Percentiles rank a stretch among this genome's conserved stretches.
Conservation (phyloP, 1,140 invertebrate species). For the Saccostrea glomerata region DNA sequence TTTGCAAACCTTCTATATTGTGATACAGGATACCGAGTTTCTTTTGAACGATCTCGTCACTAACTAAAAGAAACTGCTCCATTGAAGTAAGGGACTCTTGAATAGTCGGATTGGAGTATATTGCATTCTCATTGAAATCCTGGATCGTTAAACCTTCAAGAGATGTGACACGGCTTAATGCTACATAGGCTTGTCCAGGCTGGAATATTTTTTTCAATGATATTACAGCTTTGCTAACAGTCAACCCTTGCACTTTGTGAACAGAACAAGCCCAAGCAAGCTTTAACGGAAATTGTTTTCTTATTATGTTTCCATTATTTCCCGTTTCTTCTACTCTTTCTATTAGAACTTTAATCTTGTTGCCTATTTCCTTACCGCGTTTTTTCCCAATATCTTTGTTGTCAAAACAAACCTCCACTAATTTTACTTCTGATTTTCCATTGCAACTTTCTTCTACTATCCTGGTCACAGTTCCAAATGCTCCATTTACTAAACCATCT, state of each 20-base stretch:
- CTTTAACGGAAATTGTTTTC: constrained; percentile 40
- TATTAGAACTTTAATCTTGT: too few species aligned
- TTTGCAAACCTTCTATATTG: too few species aligned
- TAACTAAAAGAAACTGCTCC: not conserved
- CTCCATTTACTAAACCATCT: constrained; percentile 50
- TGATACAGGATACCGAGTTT: too few species aligned
- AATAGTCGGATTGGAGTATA: not conserved
- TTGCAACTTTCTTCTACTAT: not conserved
- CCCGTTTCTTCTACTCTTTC: not conserved
- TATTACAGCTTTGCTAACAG: constrained; percentile 34
- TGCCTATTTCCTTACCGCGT: not conserved
- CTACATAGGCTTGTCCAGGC: constrained; percentile 49
- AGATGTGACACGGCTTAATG: constrained; percentile 49
- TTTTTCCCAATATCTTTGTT: constrained; percentile 24
- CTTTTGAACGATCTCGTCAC: too few species aligned
- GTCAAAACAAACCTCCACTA: constrained; percentile 41
- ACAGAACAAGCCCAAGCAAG: constrained; percentile 46
- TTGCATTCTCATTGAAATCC: not conserved
- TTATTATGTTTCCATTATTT: constrained; percentile 4
- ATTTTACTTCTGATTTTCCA: not conserved
- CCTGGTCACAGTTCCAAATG: constrained; percentile 36
- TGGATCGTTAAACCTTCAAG: constrained; percentile 27
- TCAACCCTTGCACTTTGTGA: constrained; percentile 46
- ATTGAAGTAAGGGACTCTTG: not conserved
- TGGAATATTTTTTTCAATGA: constrained; percentile 37